A percentile compares a stretch with the other conserved stretches of the same genome.
Conservation (phyloP, 2,888 invertebrate species). For the Trachelus tabidus region DNA sequence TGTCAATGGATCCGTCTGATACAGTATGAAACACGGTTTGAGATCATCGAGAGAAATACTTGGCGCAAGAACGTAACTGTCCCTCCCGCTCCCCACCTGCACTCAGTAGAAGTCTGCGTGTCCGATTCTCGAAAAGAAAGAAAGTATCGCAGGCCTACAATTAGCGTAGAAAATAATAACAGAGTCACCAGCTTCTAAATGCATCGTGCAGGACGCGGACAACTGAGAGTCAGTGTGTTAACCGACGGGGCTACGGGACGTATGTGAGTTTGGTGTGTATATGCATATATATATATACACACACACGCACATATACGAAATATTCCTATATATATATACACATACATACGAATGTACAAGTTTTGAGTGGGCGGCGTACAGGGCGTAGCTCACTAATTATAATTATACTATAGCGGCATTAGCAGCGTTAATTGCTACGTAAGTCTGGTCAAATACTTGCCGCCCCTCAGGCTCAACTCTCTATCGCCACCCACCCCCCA, state of each 20-base stretch:
- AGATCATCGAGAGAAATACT: too few species aligned
- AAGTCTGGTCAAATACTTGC: conserved; percentile 59
- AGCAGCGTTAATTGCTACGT: conserved; percentile 64
- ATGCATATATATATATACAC: neutral
- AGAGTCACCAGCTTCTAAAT: conserved; percentile 15
- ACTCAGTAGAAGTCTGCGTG: neutral
- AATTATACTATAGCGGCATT: conserved; percentile 64
- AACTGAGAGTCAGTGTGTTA: too few species aligned
- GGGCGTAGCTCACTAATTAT: conserved; percentile 65
- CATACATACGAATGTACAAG: neutral
- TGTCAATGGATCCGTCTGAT: too few species aligned
- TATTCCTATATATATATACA: neutral
- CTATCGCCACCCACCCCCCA: neutral
- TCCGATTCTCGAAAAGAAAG: conserved; percentile 11
- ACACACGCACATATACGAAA: neutral
- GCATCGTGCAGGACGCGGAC: neutral
- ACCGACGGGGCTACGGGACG: too few species aligned
- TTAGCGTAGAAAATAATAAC: conserved; percentile 23
- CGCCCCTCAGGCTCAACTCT: conserved; percentile 39
- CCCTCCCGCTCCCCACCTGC: too few species aligned
- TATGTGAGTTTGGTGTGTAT: too few species aligned
- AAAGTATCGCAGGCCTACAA: conserved; percentile 9
- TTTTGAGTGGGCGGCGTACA: conserved; percentile 58
- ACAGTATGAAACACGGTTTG: too few species aligned
- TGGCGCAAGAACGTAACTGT: too few species aligned